A percentile compares a stretch with the other conserved stretches of the same genome.
Conservation (phyloP, 2,888 invertebrate species). For the Criorhina ranunculi region DNA sequence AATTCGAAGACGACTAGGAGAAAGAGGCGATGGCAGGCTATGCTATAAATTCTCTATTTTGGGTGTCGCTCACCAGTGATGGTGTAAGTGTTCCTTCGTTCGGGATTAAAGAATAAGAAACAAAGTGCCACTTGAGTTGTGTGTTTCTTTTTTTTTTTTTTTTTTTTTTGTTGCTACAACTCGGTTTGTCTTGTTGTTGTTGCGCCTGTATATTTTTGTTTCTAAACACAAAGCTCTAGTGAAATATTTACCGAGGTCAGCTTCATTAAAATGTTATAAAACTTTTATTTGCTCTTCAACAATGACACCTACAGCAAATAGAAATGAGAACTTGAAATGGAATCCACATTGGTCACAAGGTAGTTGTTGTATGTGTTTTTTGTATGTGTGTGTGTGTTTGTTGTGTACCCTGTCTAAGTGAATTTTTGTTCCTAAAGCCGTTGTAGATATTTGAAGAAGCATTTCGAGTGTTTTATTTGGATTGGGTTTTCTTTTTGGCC, state of each 20-base stretch:
- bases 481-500: slow-evolving; percentile 1
- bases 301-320: slow-evolving; percentile 50
- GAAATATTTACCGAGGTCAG: slow-evolving; percentile 74
- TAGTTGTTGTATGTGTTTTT: background rate
- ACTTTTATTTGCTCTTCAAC: slow-evolving; percentile 62
- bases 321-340: slow-evolving; percentile 27
- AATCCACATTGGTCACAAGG: slow-evolving; percentile 1
- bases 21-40: background rate
- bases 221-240: slow-evolving; percentile 26
- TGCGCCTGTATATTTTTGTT: slow-evolving; percentile 1
- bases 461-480: slow-evolving; percentile 28
- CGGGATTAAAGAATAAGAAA: slow-evolving; percentile 48
- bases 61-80: slow-evolving; percentile 26
- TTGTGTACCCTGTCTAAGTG: slow-evolving; percentile 25
- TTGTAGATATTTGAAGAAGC: slow-evolving; percentile 22
- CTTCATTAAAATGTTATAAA: slow-evolving; percentile 75
- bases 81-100: slow-evolving; percentile 32
- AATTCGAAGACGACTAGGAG: slow-evolving; percentile 21
- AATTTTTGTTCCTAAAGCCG: slow-evolving; percentile 4
- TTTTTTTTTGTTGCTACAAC: slow-evolving; percentile 1
- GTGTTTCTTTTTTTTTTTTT: slow-evolving; percentile 9
- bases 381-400: background rate
- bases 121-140: slow-evolving; percentile 62
- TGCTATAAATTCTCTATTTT: slow-evolving; percentile 29
- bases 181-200: background rate